A percentile compares a stretch with the other conserved stretches of the same genome.
Evolutionary conservation across 2,113 vertebrate genomes (phyloP).

Genomic region (Nerophis lumbriciformis): DNA sequence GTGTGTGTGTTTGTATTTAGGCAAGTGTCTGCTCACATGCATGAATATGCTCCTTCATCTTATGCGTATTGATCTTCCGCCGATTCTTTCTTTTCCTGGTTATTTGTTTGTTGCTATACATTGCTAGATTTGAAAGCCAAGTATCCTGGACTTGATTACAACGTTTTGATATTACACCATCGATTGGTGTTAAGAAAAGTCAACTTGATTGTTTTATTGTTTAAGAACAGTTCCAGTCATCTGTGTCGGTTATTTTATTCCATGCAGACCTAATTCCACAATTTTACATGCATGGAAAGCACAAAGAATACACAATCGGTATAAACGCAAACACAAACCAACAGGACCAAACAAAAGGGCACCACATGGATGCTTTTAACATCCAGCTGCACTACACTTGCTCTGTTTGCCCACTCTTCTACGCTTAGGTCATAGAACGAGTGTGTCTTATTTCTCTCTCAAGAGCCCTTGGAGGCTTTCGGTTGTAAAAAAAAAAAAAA

Average conservation of each 20-base stretch:
- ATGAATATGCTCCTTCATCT: constrained; percentile 60
- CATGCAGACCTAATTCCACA: constrained; percentile 13
- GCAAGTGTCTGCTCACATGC: constrained; percentile 60
- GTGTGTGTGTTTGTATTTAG: constrained; percentile 55
- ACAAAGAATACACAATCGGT: constrained; percentile 50
- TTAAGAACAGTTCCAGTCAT: constrained; percentile 22
- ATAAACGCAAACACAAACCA: constrained; percentile 64
- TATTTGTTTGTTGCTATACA: constrained; percentile 26
- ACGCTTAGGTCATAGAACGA: constrained; percentile 57
- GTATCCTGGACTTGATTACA: too few relatives aligned
- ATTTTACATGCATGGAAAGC: constrained; percentile 23
- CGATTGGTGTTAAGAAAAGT: too few relatives aligned
- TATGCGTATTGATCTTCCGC: constrained; percentile 53
- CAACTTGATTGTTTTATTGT: too few relatives aligned
- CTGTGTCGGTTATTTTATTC: constrained; percentile 49
- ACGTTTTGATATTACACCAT: too few relatives aligned
- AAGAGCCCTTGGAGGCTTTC: constrained; percentile 52
- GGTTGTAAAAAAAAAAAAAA: constrained; percentile 40
- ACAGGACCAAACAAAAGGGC: constrained; percentile 60
- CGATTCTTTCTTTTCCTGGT: constrained; percentile 18
- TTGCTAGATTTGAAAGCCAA: constrained; percentile 2
- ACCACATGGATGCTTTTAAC: constrained; percentile 60
- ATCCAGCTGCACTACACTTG: constrained; percentile 44
- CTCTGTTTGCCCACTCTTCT: constrained; percentile 59
- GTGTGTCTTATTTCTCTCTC: constrained; percentile 54